Percentiles rank a stretch among this genome's conserved stretches.
Conservation (phyloP, 1,140 invertebrate genomes). For the Radopholus similis region DNA sequence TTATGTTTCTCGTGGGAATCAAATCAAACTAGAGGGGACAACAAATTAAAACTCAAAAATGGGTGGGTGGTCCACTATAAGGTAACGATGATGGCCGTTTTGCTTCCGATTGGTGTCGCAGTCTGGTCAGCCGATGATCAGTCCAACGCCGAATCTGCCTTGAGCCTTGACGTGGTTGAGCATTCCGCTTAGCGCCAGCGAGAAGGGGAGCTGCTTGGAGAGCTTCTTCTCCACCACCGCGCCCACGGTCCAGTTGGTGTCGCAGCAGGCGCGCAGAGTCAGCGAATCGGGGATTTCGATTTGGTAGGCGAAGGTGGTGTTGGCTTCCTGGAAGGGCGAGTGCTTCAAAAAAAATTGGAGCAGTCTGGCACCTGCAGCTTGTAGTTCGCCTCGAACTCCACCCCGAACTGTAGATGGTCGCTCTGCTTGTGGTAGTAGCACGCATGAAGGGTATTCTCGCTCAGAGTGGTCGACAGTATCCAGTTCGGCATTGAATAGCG, state of each 20-base stretch:
- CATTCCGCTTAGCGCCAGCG: constrained; percentile 82
- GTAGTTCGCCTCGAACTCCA: constrained; percentile 72
- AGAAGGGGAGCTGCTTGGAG: constrained; percentile 73
- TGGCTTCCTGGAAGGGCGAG: constrained; percentile 68
- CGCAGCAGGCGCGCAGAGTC: constrained; percentile 80
- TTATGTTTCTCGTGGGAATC: too few relatives aligned
- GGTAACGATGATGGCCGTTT: too few relatives aligned
- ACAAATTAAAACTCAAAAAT: too few relatives aligned
- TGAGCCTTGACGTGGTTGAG: constrained; percentile 73
- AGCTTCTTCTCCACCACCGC: constrained; percentile 43
- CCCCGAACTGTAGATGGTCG: constrained; percentile 74
- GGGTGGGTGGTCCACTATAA: too few relatives aligned
- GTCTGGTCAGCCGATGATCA: constrained; percentile 61
- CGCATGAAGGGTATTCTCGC: constrained; percentile 75
- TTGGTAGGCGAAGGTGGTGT: constrained; percentile 90
- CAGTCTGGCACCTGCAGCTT: background rate
- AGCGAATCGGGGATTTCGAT: constrained; percentile 90
- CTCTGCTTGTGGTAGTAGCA: constrained; percentile 92
- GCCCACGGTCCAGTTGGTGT: constrained; percentile 78
- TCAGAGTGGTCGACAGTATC: constrained; percentile 69
- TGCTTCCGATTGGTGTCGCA: too few relatives aligned
- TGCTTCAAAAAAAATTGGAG: background rate
- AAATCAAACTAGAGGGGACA: too few relatives aligned
- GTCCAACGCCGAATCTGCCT: constrained; percentile 63
- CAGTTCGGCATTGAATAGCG: constrained; percentile 68